Evolutionary conservation across 2,888 invertebrate genomes (phyloP), one percentile per base, ranked within the genome.

Genomic region (Ophioninae sp.): DNA sequence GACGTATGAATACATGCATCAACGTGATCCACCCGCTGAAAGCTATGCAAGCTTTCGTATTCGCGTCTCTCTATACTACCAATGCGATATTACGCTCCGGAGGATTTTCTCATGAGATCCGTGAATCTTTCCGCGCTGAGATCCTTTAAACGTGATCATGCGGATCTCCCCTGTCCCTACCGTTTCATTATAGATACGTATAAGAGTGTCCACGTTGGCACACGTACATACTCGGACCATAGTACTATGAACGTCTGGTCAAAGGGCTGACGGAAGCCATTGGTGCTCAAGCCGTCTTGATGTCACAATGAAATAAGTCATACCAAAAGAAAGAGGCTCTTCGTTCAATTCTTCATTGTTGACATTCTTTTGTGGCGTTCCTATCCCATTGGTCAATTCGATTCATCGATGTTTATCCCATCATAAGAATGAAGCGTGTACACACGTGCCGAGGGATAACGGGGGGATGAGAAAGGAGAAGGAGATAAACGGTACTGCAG

Each of bases 1-100:
- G 39, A 85, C 82, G 85, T 85, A 89, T 90, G 89, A 89, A 89
- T 89, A 88, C 88, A 90, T 89, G 89, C 88, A 89, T 89, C 88
- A 87, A 87, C 50, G 79, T 83, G 89, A 89, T 87, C 86, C 87
- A 82, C 77, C 67, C 68, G 44, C 20, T 70, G 65, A 78, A 70
- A 79, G 81, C 76, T 84, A 76, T 73, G 84, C 81, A 76, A 81
- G 81, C 79, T 81, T 44, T 81, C 61, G 81, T 79, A 80, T 78
- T 68, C 62, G 70, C 56, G 56, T 37, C 59, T 44, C 72, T 74
- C 65, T 20, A 62, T 74, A 39, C 65, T 70, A 41, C 84, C 81
- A 80, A 82, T 84, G 72, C 78, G 83, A 87, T 85, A 88, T 87
- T 79, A 82, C 76, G 68, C 76, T 79, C 41, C 57, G 44, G 44